Evolutionary conservation across 2,888 invertebrate genomes (phyloP), one percentile per base, ranked within the genome.

Genomic region (Eucera pruinosa): DNA sequence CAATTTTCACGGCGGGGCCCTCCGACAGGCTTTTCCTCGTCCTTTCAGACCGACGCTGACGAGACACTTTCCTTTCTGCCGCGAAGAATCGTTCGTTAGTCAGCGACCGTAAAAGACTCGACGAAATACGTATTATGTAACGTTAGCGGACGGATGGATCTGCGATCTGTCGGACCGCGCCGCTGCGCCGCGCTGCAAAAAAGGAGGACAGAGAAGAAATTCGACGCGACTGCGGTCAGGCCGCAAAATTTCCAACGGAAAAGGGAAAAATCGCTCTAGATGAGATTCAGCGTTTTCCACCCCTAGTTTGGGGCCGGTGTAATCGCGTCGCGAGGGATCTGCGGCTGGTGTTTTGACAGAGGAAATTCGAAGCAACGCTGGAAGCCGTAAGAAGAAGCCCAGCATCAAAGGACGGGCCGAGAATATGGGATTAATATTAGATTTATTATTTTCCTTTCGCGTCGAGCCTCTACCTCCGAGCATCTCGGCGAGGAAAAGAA

Each of bases 41-140:
- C 87, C 85, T 88, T 87, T 88, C 87, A 62, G 39, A 55, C 82
- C 66, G 75, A 76, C 79, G 86, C 86, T 86, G 88, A 87, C 87
- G 85, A 82, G 82, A 87, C 87, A 88, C 83, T 89, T 86, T 88
- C 88, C 88, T 89, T 89, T 89, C 85, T 85, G 81, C 80, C 80
- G 75, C 80, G 84, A 88, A 89, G 86, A 89, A 89, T 89, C 89
- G 89, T 89, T 89, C 89, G 85, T 89, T 89, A 89, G 88, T 82
- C 82, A 64, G 64, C 62, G 73, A 81, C 77, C 85, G 55, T 67
- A 70, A 85, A 73, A 80, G 78, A 74, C 69, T 69, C 69, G 69
- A 72, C 78, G 81, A 83, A 81, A 83, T 81, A 81, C 69, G 78
- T 75, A 70, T 81, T 83, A 80, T 57, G 62, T 71, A 62, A 80